A percentile compares a stretch with the other conserved stretches of the same genome.
Evolutionary conservation across 2,113 vertebrate genomes (phyloP).

Genomic region (Guaruba guarouba): DNA sequence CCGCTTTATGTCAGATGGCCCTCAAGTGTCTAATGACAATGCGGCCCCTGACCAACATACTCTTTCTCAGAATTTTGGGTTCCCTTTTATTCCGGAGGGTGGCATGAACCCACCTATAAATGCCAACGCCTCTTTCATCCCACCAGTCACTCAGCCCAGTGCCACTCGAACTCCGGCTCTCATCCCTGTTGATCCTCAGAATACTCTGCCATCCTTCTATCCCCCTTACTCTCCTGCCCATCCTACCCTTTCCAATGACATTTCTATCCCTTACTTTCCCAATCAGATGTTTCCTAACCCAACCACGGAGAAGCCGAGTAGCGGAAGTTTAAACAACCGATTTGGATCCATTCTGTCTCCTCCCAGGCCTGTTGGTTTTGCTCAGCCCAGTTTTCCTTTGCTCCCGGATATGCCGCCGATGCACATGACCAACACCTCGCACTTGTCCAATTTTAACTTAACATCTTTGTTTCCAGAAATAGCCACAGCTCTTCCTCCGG

Average conservation of each 20-base stretch:
- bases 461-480: conserved; percentile 98
- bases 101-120: conserved; percentile 96
- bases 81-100: conserved; percentile 92
- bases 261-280: conserved; percentile 94
- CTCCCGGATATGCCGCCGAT: conserved; percentile 94
- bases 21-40: conserved; percentile 87
- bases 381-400: conserved; percentile 92
- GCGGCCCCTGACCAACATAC: conserved; percentile 87
- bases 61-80: conserved; percentile 93
- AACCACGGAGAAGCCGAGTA: conserved; percentile 86
- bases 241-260: conserved; percentile 92
- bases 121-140: conserved; percentile 92
- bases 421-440: conserved; percentile 92
- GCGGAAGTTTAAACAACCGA: conserved; percentile 89
- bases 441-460: conserved; percentile 96
- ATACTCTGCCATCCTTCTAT: conserved; percentile 93
- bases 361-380: conserved; percentile 93
- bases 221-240: conserved; percentile 96
- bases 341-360: conserved; percentile 98
- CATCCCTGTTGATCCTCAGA: conserved; percentile 93
- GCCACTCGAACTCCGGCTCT: conserved; percentile 89
- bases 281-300: conserved; percentile 99
- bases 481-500: conserved; percentile 90
- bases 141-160: conserved; percentile 89
- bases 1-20: conserved; percentile 91